phyloP scores from a whole-genome alignment of 35 echinoderm and acorn worm species.

The Patiria miniata region DNA sequence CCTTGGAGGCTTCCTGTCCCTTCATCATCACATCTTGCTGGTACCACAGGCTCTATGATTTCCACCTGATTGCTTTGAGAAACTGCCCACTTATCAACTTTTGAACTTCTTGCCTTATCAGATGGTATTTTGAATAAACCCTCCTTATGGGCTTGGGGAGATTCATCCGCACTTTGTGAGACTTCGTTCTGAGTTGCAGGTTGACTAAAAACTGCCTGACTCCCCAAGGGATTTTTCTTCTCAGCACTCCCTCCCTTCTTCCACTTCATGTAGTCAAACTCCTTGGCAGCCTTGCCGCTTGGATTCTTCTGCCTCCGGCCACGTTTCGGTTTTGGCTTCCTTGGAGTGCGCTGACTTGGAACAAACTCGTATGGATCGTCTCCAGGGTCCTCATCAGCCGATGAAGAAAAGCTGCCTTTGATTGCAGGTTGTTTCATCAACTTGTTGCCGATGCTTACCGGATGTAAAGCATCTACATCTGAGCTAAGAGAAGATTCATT shows the following conservation, averaged over 20 bases:
- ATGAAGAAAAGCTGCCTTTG: not conserved
- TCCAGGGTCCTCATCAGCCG: not conserved
- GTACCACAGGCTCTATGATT: not conserved
- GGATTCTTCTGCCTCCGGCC: slow-evolving; percentile 57
- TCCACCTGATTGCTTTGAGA: not conserved
- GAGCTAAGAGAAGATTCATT: too few relatives aligned
- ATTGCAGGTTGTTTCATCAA: not conserved
- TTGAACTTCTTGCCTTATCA: not conserved
- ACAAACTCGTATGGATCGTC: slow-evolving; percentile 85
- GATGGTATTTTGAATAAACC: not conserved
- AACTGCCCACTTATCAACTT: not conserved
- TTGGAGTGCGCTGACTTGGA: slow-evolving; percentile 74
- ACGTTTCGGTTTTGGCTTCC: slow-evolving; percentile 65
- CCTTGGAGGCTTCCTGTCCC: too few relatives aligned
- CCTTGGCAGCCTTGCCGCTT: slow-evolving; percentile 12
- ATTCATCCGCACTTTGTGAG: not conserved
- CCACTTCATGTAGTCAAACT: not conserved
- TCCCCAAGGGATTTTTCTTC: not conserved
- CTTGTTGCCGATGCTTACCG: too few relatives aligned
- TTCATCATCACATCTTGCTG: too few relatives aligned
- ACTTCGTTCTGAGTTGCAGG: not conserved
- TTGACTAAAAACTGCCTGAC: slow-evolving; percentile 5
- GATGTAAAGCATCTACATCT: too few relatives aligned
- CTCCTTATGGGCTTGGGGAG: not conserved
- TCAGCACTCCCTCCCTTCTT: slow-evolving; percentile 3